A percentile compares a stretch with the other conserved stretches of the same genome.
phyloP scores from a whole-genome alignment of 2,113 vertebrate species.

The Corvus moneduloides region DNA sequence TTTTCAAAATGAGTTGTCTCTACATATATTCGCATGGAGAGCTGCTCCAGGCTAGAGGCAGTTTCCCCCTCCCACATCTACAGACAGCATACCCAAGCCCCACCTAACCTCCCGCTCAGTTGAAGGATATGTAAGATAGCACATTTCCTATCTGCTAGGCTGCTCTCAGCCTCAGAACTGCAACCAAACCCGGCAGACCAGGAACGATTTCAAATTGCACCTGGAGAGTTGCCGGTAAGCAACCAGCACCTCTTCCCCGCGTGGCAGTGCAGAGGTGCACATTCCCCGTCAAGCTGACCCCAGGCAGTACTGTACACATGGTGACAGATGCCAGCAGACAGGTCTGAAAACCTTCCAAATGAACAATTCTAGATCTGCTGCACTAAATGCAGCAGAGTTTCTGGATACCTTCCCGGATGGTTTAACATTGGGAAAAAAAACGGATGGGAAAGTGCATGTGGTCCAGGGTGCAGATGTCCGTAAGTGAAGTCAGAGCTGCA shows the following conservation, averaged over 20 bases:
- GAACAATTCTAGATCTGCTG: slow-evolving; percentile 30
- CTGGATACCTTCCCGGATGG: neutral
- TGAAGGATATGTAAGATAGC: slow-evolving; percentile 36
- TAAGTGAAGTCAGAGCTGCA: neutral
- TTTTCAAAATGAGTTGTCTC: neutral
- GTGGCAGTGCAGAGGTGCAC: neutral
- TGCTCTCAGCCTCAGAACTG: neutral
- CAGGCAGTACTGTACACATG: neutral
- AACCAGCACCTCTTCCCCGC: neutral
- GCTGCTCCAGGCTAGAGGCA: neutral
- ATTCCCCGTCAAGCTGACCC: neutral
- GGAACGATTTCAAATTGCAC: neutral
- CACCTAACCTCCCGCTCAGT: neutral
- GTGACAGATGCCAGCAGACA: slow-evolving; percentile 62
- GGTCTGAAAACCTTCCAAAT: slow-evolving; percentile 50
- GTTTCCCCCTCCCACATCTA: neutral
- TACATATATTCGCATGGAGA: neutral
- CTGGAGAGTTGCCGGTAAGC: neutral
- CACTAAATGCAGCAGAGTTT: neutral
- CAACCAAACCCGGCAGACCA: neutral
- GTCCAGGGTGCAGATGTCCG: neutral
- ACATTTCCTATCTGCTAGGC: neutral
- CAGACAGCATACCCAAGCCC: neutral
- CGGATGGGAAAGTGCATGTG: neutral
- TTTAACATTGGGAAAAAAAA: slow-evolving; percentile 40